Conservation (phyloP, 2,797 vertebrate genomes). For the Ispidina picta region DNA sequence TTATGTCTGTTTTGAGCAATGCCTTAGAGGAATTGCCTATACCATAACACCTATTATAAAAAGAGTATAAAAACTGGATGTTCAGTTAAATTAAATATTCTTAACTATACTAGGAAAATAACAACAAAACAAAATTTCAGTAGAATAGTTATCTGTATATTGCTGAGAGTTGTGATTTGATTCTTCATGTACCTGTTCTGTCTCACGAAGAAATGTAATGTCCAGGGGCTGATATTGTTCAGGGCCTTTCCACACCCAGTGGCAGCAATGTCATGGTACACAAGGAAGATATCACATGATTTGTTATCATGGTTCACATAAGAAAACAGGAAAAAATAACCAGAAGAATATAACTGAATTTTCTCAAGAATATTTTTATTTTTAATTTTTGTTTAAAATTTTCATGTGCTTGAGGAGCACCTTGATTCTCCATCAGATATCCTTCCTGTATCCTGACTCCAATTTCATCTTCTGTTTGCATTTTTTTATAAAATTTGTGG, state of each 20-base stretch:
- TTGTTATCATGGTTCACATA: background rate
- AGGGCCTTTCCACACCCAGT: background rate
- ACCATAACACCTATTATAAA: background rate
- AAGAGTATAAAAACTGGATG: background rate
- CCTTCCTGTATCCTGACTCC: background rate
- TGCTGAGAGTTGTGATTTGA: background rate
- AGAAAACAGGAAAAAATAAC: background rate
- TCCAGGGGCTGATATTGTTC: background rate
- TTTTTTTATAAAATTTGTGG: no score
- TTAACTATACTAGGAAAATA: background rate
- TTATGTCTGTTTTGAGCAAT: background rate
- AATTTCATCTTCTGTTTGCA: background rate
- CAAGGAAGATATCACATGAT: background rate
- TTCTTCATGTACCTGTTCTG: background rate
- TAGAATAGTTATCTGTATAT: background rate
- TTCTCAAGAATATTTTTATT: background rate
- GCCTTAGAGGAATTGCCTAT: background rate
- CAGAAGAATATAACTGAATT: background rate
- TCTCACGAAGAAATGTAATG: background rate
- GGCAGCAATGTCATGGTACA: background rate
- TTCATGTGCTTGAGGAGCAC: background rate
- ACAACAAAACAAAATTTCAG: background rate
- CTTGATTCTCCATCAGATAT: background rate
- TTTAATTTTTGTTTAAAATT: background rate
- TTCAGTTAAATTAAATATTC: background rate